Conservation (phyloP, 2,797 vertebrate genomes). For the Semotilus atromaculatus region DNA sequence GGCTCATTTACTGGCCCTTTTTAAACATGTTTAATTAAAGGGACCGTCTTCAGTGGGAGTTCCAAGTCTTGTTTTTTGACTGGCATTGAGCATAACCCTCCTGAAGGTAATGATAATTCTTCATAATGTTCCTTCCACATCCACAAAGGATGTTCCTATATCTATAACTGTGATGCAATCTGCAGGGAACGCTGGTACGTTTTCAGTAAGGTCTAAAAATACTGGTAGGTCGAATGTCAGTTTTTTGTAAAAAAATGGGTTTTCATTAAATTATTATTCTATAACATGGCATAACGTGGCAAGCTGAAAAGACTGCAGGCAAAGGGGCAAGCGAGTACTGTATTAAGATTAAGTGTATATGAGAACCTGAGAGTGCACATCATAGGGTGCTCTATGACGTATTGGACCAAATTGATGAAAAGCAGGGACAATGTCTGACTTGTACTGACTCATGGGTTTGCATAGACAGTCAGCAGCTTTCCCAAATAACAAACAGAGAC, state of each 20-base stretch:
- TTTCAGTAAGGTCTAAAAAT: no score
- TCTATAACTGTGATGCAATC: no score
- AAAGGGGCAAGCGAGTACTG: no score
- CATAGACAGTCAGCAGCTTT: conserved; percentile 1
- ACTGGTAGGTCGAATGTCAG: no score
- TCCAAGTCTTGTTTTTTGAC: neutral
- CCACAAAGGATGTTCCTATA: no score
- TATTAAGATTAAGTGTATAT: neutral
- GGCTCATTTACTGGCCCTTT: conserved; percentile 3
- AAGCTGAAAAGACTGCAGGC: no score
- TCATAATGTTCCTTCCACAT: no score
- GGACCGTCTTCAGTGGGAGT: neutral
- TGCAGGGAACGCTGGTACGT: no score
- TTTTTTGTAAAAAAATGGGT: no score
- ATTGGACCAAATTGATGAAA: neutral
- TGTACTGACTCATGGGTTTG: neutral
- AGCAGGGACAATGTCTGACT: neutral
- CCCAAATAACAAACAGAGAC: neutral
- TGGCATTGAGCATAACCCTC: neutral
- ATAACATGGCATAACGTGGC: no score
- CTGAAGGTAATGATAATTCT: neutral
- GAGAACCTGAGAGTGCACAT: neutral
- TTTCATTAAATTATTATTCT: no score
- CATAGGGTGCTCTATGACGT: neutral
- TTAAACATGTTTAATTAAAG: conserved; percentile 12